phyloP scores from a whole-genome alignment of 2,797 vertebrate genomes.

The Pseudotriccus pelzelni region DNA sequence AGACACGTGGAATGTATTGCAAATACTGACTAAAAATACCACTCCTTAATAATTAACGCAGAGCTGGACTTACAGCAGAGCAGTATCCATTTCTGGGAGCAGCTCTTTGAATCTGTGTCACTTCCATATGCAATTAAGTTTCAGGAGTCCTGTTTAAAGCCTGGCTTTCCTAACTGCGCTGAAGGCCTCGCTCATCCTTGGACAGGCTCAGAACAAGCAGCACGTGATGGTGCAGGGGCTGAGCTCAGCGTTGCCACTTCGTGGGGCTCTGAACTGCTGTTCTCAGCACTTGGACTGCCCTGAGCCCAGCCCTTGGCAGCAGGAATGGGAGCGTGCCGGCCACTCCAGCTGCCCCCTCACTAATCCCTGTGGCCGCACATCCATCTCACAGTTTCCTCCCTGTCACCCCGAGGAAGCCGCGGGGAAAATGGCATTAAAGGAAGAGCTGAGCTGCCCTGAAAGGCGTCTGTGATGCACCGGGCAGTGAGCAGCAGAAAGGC shows the following conservation, averaged over 20 bases:
- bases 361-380: background rate
- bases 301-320: background rate
- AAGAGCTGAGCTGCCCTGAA: background rate
- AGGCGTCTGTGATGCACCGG: background rate
- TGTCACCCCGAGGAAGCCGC: background rate
- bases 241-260: accelerated
- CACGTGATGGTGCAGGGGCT: accelerated
- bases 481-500: background rate
- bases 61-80: background rate
- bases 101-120: background rate
- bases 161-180: background rate
- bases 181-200: accelerated
- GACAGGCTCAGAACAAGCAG: background rate
- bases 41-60: background rate
- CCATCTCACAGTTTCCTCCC: background rate
- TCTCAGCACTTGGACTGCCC: background rate
- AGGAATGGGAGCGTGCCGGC: accelerated
- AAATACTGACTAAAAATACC: background rate
- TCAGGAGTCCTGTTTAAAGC: background rate
- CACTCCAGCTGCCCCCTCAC: background rate
- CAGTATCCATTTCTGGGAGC: background rate
- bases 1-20: background rate
- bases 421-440: background rate
- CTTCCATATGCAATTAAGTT: background rate
- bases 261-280: accelerated